Conservation (phyloP, 2,113 vertebrate genomes). For the Anarrhichthys ocellatus region DNA sequence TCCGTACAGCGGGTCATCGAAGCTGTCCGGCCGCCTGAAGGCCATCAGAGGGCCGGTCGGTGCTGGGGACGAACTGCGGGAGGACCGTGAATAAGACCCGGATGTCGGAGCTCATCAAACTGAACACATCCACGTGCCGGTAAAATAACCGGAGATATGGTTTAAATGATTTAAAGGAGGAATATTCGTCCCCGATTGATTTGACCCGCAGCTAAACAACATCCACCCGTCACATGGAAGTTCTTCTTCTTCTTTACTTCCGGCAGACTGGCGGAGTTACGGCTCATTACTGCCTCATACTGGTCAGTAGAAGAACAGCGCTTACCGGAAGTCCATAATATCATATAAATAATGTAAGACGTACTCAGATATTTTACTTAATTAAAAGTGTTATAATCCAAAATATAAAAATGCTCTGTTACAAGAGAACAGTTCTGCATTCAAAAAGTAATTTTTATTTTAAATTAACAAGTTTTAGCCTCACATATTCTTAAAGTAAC, state of each 20-base stretch:
- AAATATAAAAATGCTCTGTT: neutral
- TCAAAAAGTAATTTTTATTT: too few relatives aligned
- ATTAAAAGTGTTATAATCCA: neutral
- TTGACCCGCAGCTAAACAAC: conserved; percentile 51
- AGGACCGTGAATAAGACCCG: neutral
- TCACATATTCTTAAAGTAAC: neutral
- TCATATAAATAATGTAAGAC: neutral
- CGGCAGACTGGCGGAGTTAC: neutral
- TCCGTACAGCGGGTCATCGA: conserved; percentile 86
- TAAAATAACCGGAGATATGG: neutral
- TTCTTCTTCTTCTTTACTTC: neutral
- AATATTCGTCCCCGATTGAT: neutral
- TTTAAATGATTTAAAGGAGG: neutral
- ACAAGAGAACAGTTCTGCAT: neutral
- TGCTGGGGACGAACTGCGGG: neutral
- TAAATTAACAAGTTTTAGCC: too few relatives aligned
- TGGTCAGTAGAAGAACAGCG: neutral
- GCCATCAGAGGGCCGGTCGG: conserved; percentile 81
- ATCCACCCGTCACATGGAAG: conserved; percentile 47
- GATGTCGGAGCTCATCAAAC: neutral
- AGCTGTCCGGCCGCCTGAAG: conserved; percentile 91
- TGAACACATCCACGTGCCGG: neutral
- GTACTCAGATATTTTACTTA: neutral
- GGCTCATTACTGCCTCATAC: neutral
- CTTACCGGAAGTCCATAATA: neutral